Percentiles rank a stretch among this genome's conserved stretches.
Evolutionary conservation across 2,888 invertebrate genomes (phyloP).

Genomic region (Tridacna gigas): DNA sequence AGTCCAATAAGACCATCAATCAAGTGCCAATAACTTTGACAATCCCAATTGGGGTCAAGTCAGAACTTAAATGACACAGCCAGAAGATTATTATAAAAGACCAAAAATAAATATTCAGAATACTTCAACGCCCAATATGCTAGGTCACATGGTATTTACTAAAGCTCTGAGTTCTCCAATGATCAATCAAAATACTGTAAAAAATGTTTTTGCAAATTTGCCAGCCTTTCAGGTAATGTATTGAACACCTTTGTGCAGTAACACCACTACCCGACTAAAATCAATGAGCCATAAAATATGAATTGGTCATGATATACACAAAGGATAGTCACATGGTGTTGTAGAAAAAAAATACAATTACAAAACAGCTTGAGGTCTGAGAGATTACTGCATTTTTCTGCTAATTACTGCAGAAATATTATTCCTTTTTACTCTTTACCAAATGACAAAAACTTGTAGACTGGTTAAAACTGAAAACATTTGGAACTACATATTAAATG

Average conservation of each 20-base stretch:
- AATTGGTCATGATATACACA: not conserved
- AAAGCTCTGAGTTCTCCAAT: not conserved
- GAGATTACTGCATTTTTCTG: too few relatives aligned
- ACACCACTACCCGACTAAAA: not conserved
- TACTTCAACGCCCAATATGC: not conserved
- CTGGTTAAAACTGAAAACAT: not conserved
- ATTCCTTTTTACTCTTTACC: too few relatives aligned
- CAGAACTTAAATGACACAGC: not conserved
- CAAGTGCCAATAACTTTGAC: not conserved
- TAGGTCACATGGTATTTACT: slow-evolving; percentile 1
- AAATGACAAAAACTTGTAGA: not conserved
- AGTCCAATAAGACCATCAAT: not conserved
- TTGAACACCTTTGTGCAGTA: not conserved
- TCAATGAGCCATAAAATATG: not conserved
- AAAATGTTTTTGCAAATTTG: slow-evolving; percentile 10
- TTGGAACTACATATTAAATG: too few relatives aligned
- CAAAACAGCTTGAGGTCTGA: too few relatives aligned
- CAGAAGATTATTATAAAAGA: slow-evolving; percentile 3
- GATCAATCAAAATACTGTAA: not conserved
- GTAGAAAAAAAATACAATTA: too few relatives aligned
- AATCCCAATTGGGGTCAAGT: not conserved
- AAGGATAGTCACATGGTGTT: too few relatives aligned
- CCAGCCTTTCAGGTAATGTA: slow-evolving; percentile 6
- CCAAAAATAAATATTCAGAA: not conserved
- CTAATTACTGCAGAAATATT: too few relatives aligned